Evolutionary conservation across 2,113 vertebrate species (phyloP), one percentile per base, ranked within the genome.

Genomic region (Leiothrix lutea): DNA sequence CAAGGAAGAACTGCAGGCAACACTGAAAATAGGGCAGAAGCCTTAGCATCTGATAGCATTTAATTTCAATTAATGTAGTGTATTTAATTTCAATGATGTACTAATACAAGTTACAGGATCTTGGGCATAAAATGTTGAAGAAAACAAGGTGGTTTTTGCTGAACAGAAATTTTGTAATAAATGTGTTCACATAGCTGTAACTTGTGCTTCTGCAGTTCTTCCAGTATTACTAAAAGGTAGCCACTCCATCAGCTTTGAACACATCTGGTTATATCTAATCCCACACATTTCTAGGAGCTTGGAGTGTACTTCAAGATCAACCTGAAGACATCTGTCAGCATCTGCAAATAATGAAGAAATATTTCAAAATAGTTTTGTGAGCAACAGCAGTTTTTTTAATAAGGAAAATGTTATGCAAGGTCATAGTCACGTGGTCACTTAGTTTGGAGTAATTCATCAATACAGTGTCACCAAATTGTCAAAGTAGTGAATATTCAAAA

Each of bases 131-230:
- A 86, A 61, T 20, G 5, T 38, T 5, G 2, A 77, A 88, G 12
- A 42, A 75, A 69, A 47, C 6, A 45, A n/a, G n/a, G 22, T 57
- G 20, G 20, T 2, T 61, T 44, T 75, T 72, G 12, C 36, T 50
- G 26, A 89, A 50, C 5, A 85, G 36, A 67, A 13, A 35, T 69
- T 85, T 71, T 44, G 7, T 29, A 54, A 50, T 25, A 62, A 73
- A 50, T 44, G 13, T 0, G 0, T 45, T 61, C 22, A 9, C 11
- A 6, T 35, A 64, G 14, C 24, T 53, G 23, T 42, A 61, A 73
- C 14, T 35, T 73, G 12, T 33, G 36, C 2, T 60, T 79, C 15
- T 78, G 31, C n/a, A 60, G 13, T 67, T 70, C 38, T 88, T 73
- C 35, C 22, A 36, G 23, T 24, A 20, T 22, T 92, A 47, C 26